A percentile compares a stretch with the other conserved stretches of the same genome.
Evolutionary conservation across 2,888 invertebrate species (phyloP).

Genomic region (Noctuana brunneofusca): DNA sequence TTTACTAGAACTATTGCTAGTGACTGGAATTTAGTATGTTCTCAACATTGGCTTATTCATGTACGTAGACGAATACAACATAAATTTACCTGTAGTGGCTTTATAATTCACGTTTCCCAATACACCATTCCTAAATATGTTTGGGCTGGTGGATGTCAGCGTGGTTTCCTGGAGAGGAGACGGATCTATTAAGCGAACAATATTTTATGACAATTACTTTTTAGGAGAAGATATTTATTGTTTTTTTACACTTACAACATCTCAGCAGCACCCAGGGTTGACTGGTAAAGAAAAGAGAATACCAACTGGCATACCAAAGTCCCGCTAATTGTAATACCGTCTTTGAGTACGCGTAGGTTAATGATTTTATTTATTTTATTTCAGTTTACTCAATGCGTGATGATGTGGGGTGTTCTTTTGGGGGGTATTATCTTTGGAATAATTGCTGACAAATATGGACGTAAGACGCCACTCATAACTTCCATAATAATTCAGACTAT

Average conservation of each 20-base stretch:
- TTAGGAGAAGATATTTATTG: no score
- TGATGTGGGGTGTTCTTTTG: conserved; percentile 85
- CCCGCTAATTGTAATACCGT: no score
- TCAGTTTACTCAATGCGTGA: conserved; percentile 81
- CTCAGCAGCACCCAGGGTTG: no score
- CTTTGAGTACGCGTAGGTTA: no score
- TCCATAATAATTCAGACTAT: conserved; percentile 81
- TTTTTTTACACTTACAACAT: no score
- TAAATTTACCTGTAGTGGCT: neutral
- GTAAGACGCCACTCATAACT: conserved; percentile 81
- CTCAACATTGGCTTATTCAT: conserved; percentile 80
- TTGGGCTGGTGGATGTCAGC: no score
- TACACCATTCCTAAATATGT: no score
- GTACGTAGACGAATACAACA: conserved; percentile 47
- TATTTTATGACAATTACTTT: no score
- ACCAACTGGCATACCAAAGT: no score
- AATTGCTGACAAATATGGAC: conserved; percentile 84
- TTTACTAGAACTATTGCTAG: conserved; percentile 85
- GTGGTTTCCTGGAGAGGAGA: no score
- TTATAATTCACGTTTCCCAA: no score
- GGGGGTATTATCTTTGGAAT: conserved; percentile 84
- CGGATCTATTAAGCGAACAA: no score
- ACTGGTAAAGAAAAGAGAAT: neutral
- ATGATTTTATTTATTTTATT: conserved; percentile 40
- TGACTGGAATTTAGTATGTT: conserved; percentile 86